Conservation (phyloP, 2,888 invertebrate genomes). For the Caenorhabditis sp. region DNA sequence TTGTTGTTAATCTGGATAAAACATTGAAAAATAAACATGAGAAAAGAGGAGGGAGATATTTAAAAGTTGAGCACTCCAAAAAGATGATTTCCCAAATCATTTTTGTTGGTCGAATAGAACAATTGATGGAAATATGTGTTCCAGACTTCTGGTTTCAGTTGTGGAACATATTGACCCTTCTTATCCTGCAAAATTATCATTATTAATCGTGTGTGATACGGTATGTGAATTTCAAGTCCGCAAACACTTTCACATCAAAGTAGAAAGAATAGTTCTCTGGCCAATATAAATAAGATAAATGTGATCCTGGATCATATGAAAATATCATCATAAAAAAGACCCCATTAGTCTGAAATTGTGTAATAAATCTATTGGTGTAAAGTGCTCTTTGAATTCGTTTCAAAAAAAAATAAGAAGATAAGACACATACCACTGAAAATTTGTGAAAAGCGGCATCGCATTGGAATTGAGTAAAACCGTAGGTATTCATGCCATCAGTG, state of each 20-base stretch:
- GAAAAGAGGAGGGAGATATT: background rate
- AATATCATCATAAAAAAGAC: no score
- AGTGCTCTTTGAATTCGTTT: background rate
- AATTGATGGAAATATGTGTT: slow-evolving; percentile 59
- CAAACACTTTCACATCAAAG: no score
- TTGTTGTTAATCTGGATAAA: no score
- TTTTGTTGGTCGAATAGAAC: slow-evolving; percentile 63
- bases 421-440: slow-evolving; percentile 49
- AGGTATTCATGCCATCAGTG: slow-evolving; percentile 68
- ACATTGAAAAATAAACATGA: background rate
- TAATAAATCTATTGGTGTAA: background rate
- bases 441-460: slow-evolving; percentile 60
- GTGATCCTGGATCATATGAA: no score
- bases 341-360: background rate
- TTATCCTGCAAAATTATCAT: slow-evolving; percentile 36
- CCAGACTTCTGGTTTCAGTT: slow-evolving; percentile 61
- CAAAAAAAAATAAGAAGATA: background rate
- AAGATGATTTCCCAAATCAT: slow-evolving; percentile 61
- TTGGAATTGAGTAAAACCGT: slow-evolving; percentile 54
- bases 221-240: no score
- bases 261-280: no score
- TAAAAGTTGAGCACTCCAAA: slow-evolving; percentile 55
- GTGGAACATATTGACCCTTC: slow-evolving; percentile 50
- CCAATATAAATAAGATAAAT: no score
- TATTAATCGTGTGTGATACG: no score